Conservation (phyloP, 2,888 invertebrate genomes). For the Epistrophe eligans region DNA sequence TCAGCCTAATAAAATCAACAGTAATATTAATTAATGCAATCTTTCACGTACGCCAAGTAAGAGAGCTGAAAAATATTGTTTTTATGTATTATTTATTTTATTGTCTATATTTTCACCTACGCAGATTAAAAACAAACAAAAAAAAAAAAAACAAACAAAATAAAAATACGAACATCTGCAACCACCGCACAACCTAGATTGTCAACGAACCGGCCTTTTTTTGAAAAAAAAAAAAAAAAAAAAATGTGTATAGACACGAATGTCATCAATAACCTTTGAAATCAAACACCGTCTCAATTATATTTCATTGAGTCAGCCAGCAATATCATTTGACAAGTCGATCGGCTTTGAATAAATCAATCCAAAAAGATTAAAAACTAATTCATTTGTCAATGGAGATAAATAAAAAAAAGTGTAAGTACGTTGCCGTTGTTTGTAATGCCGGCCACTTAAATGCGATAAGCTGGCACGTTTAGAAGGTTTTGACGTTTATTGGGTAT, state of each 20-base stretch:
- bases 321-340: constrained; percentile 7
- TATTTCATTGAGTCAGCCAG: not conserved
- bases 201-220: constrained; percentile 1
- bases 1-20: too few species aligned
- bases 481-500: not conserved
- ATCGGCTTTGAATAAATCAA: constrained; percentile 36
- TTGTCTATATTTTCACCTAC: too few species aligned
- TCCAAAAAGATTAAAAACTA: constrained; percentile 31
- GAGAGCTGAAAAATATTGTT: too few species aligned
- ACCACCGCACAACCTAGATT: not conserved
- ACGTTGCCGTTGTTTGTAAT: constrained; percentile 10
- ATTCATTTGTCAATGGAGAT: constrained; percentile 23
- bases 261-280: constrained; percentile 21
- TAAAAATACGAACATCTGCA: not conserved
- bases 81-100: too few species aligned
- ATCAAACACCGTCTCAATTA: not conserved
- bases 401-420: constrained; percentile 10
- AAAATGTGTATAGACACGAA: not conserved
- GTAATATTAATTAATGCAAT: too few species aligned
- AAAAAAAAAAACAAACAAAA: not conserved
- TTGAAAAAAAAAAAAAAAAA: not conserved
- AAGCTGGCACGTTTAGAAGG: not conserved
- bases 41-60: too few species aligned
- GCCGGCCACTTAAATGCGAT: constrained; percentile 24
- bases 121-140: too few species aligned